A percentile compares a stretch with the other conserved stretches of the same genome.
These are phyloP conservation scores for Coptodon bakossiorum DNA, from an alignment of 2,113 vertebrate species.

Conservation along the genomic window DNA sequence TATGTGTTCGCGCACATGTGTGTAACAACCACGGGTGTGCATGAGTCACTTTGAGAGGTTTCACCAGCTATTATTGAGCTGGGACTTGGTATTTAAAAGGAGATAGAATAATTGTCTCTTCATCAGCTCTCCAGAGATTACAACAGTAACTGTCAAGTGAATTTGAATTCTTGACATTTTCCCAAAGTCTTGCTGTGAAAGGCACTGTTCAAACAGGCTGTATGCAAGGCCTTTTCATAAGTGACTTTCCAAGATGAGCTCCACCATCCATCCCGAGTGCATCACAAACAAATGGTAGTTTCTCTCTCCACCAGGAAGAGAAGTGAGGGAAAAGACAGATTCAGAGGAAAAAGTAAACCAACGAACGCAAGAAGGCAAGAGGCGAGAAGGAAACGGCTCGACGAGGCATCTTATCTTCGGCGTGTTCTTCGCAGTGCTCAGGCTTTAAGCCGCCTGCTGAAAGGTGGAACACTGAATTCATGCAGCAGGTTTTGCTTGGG, in stretches of 20 bases:
- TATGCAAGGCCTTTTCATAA: slow-evolving; percentile 15
- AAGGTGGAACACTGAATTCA: slow-evolving; percentile 33
- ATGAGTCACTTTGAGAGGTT: slow-evolving; percentile 54
- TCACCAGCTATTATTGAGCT: slow-evolving; percentile 41
- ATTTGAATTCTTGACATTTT: slow-evolving; percentile 43
- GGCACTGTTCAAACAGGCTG: slow-evolving; percentile 7
- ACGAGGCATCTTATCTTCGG: slow-evolving; percentile 49
- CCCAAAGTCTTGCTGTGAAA: slow-evolving; percentile 10
- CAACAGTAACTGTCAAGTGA: slow-evolving; percentile 46
- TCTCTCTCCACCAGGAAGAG: slow-evolving; percentile 2
- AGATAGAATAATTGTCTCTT: slow-evolving; percentile 51
- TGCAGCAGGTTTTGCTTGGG: background rate
- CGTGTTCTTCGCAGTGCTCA: slow-evolving; percentile 30
- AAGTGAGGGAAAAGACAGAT: background rate
- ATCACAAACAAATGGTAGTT: slow-evolving; percentile 47
- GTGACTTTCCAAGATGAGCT: slow-evolving; percentile 21
- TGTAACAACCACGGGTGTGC: background rate
- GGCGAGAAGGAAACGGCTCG: slow-evolving; percentile 31
- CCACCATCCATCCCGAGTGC: slow-evolving; percentile 12
- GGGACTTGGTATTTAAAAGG: slow-evolving; percentile 45
- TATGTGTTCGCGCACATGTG: background rate
- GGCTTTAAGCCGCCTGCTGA: slow-evolving; percentile 35
- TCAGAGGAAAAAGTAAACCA: background rate
- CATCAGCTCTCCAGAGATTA: slow-evolving; percentile 51
- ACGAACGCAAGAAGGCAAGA: slow-evolving; percentile 16